Conservation (phyloP, 23 tunicate species). For the Trididemnum miniatum region DNA sequence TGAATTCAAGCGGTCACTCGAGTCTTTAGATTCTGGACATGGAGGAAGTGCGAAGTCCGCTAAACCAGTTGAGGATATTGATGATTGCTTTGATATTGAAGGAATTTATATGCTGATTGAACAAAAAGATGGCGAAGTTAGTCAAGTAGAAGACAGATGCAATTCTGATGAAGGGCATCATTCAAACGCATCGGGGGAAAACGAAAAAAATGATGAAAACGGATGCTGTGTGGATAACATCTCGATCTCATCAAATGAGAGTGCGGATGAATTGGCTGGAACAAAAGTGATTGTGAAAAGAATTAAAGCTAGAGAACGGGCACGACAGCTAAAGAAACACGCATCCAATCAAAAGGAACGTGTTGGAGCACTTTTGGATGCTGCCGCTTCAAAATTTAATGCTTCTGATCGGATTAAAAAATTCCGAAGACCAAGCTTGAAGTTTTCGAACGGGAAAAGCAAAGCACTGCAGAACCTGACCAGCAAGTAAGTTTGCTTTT, state of each 20-base stretch:
- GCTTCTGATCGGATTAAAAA: conserved; percentile 25
- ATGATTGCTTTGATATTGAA: conserved; percentile 9
- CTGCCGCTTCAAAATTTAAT: conserved; percentile 31
- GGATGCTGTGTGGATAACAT: background rate
- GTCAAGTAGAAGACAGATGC: background rate
- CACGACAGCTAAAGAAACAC: conserved; percentile 26
- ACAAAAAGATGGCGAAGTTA: background rate
- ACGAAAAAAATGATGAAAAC: background rate
- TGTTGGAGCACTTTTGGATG: conserved; percentile 30
- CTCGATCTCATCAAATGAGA: background rate
- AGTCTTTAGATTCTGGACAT: conserved; percentile 1
- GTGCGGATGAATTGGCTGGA: conserved; percentile 2
- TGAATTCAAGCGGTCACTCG: background rate
- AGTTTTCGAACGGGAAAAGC: conserved; percentile 9
- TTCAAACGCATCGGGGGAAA: background rate
- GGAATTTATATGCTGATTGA: too few relatives aligned
- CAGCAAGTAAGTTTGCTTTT: background rate
- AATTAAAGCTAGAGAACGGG: conserved; percentile 19
- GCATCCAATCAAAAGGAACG: conserved; percentile 22
- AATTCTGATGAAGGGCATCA: conserved; percentile 15
- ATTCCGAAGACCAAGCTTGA: conserved; percentile 23
- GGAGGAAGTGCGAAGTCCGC: conserved; percentile 19
- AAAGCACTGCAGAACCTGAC: background rate
- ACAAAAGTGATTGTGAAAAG: background rate
- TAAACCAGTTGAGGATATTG: conserved; percentile 5